Evolutionary conservation across 1,140 invertebrate genomes (phyloP).

Genomic region (Achroia grisella): DNA sequence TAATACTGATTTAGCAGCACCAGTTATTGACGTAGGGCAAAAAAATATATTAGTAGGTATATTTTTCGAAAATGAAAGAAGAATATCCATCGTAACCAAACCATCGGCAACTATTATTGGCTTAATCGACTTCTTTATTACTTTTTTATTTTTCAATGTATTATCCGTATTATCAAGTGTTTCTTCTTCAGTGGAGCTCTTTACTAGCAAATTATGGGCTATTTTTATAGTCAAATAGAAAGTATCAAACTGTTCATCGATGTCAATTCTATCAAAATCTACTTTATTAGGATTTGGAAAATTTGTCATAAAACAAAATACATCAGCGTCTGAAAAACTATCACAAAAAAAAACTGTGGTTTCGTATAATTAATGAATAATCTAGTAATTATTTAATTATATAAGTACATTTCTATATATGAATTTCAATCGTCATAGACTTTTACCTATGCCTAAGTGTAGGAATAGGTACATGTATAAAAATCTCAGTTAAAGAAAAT

Average conservation of each 20-base stretch:
- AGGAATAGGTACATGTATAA: too few relatives aligned
- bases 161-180: constrained; percentile 5
- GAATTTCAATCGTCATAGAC: too few relatives aligned
- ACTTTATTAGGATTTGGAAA: constrained; percentile 47
- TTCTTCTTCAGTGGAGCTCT: constrained; percentile 7
- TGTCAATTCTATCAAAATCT: constrained; percentile 21
- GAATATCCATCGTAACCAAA: constrained; percentile 40
- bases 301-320: constrained; percentile 49
- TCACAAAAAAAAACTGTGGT: constrained; percentile 1
- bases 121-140: constrained; percentile 16
- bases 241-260: constrained; percentile 35
- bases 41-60: constrained; percentile 42
- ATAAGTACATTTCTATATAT: too few relatives aligned
- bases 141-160: constrained; percentile 6
- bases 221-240: constrained; percentile 52
- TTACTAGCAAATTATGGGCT: constrained; percentile 23
- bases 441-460: too few relatives aligned
- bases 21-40: constrained; percentile 35
- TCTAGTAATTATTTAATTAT: too few relatives aligned
- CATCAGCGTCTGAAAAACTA: constrained; percentile 50
- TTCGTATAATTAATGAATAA: too few relatives aligned
- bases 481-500: too few relatives aligned
- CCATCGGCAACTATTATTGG: constrained; percentile 54
- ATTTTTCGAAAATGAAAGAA: constrained; percentile 38
- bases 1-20: constrained; percentile 37